Base-by-base conservation (phyloP, 1,140 invertebrate species). In the Leptestheria dahalacensis region DNA sequence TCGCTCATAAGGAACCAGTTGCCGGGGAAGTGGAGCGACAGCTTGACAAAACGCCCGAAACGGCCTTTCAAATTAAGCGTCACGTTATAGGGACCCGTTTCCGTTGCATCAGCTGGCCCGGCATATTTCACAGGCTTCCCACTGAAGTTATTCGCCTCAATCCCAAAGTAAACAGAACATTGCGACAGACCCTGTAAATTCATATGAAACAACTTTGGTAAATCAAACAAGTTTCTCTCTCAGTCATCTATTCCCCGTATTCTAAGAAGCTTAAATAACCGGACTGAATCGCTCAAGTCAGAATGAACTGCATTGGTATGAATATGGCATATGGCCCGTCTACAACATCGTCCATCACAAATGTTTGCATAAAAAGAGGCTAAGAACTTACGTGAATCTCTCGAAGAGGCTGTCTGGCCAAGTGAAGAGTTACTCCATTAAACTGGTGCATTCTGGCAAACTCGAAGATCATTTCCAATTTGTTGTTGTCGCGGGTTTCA, bases 1-100 rank as follows among this genome's bases (percentile, higher is more conserved):
- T 79, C 78, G 56, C 75, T 76, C 28, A 79, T 71, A 59, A 79
- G 68, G 33, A 79, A 68, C 76, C 77, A 79, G 41, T 69, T 68
- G 2, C 75, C 68, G 41, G 73, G 72, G 64, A 79, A 79, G 61
- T 68, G 70, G 2, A 79, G 66, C 20, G 72, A 66, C n/a, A 78
- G 62, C 58, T 74, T 74, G n/a, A 79, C 66, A 61, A 70, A 73
- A 50, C 67, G 65, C 4, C 73, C 78, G 15, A 78, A 64, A 21
- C 71, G 68, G 62, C 78, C 65, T 12, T 71, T 64, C 4, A 79
- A 65, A 12, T 68, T 65, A 46, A 79, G 72, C 48, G 69, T 67
- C 2, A 79, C 69, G 56, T 68, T 65, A 6, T 71, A 66, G 15
- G 69, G 69, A 48, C 67, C 68, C 10, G 21, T 15, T 41, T 41